phyloP scores from a whole-genome alignment of 2,113 vertebrate genomes.

The Pelmatolapia mariae region DNA sequence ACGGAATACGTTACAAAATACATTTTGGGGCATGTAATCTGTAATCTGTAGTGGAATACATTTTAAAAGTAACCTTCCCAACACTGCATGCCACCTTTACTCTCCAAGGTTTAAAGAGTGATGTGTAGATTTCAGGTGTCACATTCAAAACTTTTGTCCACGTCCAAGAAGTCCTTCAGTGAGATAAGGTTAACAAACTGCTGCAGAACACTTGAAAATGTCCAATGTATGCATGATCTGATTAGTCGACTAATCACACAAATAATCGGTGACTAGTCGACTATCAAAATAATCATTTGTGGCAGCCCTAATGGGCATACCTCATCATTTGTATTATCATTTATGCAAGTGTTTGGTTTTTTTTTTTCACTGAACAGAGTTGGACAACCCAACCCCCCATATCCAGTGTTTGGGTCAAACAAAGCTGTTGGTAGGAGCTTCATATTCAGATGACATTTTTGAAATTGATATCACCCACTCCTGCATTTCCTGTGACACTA shows the following conservation, averaged over 20 bases:
- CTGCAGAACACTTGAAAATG: no score
- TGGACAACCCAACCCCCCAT: background rate
- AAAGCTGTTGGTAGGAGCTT: background rate
- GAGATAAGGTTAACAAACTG: background rate
- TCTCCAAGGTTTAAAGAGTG: background rate
- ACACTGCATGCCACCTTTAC: no score
- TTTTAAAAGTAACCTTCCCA: no score
- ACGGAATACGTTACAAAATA: no score
- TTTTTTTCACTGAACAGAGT: background rate
- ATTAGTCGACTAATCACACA: no score
- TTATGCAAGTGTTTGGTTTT: background rate
- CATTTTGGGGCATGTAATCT: no score
- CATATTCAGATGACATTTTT: background rate
- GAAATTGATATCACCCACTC: background rate
- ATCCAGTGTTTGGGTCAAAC: background rate
- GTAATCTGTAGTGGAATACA: no score
- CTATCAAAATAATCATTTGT: no score
- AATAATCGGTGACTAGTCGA: no score
- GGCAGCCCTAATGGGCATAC: no score
- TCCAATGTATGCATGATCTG: no score
- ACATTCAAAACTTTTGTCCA: background rate
- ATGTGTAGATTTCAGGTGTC: background rate
- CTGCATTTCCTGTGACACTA: background rate
- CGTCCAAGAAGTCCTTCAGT: background rate
- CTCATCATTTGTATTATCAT: background rate